Conservation (phyloP, 2,113 vertebrate species). For the Centropristis striata region DNA sequence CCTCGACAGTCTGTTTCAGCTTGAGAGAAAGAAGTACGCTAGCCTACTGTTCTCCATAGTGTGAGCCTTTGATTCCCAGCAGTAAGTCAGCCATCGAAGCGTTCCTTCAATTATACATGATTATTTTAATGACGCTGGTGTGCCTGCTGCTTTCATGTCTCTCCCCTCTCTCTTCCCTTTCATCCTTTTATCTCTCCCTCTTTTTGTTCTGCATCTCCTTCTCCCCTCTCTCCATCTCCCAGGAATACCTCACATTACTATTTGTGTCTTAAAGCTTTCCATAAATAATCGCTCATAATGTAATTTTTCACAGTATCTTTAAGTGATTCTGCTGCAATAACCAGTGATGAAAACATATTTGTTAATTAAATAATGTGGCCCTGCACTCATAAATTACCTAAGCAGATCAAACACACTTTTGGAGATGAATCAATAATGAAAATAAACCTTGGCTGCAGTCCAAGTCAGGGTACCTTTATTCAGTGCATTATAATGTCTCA, state of each 20-base stretch:
- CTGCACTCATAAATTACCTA: not conserved
- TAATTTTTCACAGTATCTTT: not conserved
- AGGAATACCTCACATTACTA: slow-evolving; percentile 24
- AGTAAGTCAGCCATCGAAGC: slow-evolving; percentile 41
- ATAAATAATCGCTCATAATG: slow-evolving; percentile 33
- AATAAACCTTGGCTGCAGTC: not conserved
- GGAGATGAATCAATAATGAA: not conserved
- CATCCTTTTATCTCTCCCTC: slow-evolving; percentile 52
- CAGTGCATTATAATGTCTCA: not conserved
- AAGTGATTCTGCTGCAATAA: not conserved
- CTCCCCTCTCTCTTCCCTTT: slow-evolving; percentile 38
- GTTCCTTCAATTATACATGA: slow-evolving; percentile 76
- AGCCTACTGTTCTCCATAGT: slow-evolving; percentile 5
- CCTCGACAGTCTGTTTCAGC: not conserved
- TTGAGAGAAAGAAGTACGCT: not conserved
- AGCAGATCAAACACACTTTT: not conserved
- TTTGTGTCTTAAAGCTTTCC: slow-evolving; percentile 9
- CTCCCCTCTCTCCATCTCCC: slow-evolving; percentile 24
- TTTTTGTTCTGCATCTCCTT: slow-evolving; percentile 37
- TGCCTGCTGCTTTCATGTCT: slow-evolving; percentile 73
- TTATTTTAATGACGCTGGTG: slow-evolving; percentile 71
- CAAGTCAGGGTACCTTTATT: not conserved
- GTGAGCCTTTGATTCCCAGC: slow-evolving; percentile 50
- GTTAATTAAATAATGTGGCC: not conserved
- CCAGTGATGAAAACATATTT: not conserved